Conservation (phyloP, 2,888 invertebrate genomes). For the Drosophila monieri region DNA sequence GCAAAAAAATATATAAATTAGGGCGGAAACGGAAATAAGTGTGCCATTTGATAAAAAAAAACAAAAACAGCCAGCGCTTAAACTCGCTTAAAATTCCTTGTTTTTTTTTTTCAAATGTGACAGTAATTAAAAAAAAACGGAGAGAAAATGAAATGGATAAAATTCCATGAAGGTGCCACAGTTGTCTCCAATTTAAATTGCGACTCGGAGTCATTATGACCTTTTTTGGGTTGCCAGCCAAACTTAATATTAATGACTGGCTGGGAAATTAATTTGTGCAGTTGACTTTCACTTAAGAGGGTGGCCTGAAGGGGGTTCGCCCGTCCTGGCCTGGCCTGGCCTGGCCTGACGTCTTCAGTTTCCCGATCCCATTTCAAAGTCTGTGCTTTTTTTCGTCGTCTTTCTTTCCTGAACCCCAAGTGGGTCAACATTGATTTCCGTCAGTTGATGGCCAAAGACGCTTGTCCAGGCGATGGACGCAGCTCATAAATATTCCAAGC, state of each 20-base stretch:
- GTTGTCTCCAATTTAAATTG: slow-evolving; percentile 32
- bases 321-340: neutral
- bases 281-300: slow-evolving; percentile 63
- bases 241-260: slow-evolving; percentile 77
- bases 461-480: slow-evolving; percentile 44
- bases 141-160: slow-evolving; percentile 1
- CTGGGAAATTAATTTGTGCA: slow-evolving; percentile 69
- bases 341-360: slow-evolving; percentile 15
- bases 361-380: slow-evolving; percentile 33
- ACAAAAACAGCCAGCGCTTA: neutral
- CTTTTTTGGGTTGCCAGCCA: slow-evolving; percentile 63
- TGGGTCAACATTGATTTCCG: slow-evolving; percentile 78
- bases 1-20: slow-evolving; percentile 5
- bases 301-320: neutral
- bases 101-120: slow-evolving; percentile 41
- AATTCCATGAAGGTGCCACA: slow-evolving; percentile 30
- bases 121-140: slow-evolving; percentile 62
- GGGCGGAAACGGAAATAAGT: slow-evolving; percentile 70
- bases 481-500: slow-evolving; percentile 73
- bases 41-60: slow-evolving; percentile 50
- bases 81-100: neutral
- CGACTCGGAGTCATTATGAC: slow-evolving; percentile 55
- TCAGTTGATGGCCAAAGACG: slow-evolving; percentile 48
- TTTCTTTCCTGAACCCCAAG: slow-evolving; percentile 57
- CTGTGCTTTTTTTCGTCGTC: slow-evolving; percentile 11